Base-by-base conservation (phyloP, 2,888 invertebrate species). In the Caradrina clavipalpis region DNA sequence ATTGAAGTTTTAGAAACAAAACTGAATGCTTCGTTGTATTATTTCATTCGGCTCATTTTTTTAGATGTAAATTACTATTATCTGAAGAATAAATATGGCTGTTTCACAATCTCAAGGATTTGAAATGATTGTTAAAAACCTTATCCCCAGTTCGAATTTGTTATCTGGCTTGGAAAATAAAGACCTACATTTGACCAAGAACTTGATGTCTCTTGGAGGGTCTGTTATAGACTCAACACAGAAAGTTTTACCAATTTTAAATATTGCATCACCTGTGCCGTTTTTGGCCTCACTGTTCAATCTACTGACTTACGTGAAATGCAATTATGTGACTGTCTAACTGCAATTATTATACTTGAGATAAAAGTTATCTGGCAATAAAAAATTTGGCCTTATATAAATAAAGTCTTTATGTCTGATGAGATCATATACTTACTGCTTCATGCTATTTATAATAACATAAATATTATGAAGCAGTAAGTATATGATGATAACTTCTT, bases 271-370 rank as follows among this genome's bases (percentile, higher is more conserved):
- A 4, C 94, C 96, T 15, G 74, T 96, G 62, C 93, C 93, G 61
- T 93, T 96, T 79, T 80, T 96, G 58, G 86, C 89, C n/a, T 93
- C 96, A 19, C 80, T 96, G 17, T 93, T 92, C 50, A 93, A 92
- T 76, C 80, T 95, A 39, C 76, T 96, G 53, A 84, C 88, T 56
- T 79, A 88, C 17, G 76, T 93, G 19, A 89, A 91, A n/a, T n/a
- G n/a, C n/a, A n/a, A n/a, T n/a, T n/a, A n/a, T n/a, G n/a, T 5
- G 5, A 26, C 26, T 26, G 26, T n/a, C n/a, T n/a, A 31, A 5
- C 35, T 35, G 8, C 8, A 35, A 35, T 8, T 35, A 35, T 35
- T 35, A 8, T 35, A 7, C 35, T 8, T 8, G 8, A 35, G 35
- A 8, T 8, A 35, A 35, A 35, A 8, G 35, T n/a, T n/a, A n/a